Conservation (phyloP, 1,140 invertebrate species). For the Platorchestia sp. region DNA sequence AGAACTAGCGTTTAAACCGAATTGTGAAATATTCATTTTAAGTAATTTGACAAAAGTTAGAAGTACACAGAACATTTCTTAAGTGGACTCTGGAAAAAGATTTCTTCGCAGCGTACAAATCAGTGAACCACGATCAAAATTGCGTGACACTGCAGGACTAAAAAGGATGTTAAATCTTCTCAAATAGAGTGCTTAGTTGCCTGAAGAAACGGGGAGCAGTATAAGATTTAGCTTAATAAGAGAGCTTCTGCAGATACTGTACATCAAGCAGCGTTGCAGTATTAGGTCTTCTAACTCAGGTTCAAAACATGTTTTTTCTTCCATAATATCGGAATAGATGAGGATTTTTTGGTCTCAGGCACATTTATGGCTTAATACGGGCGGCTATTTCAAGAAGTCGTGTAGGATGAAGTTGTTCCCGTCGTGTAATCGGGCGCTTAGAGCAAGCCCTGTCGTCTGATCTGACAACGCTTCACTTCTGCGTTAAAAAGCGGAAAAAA, state of each 20-base stretch:
- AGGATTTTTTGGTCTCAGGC: neutral
- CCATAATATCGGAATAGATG: neutral
- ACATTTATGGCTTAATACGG: neutral
- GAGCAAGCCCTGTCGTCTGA: neutral
- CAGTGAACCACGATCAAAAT: neutral
- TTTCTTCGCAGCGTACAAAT: neutral
- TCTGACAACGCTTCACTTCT: neutral
- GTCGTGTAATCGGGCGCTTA: neutral
- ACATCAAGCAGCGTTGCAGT: neutral
- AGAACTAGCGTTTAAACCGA: no score
- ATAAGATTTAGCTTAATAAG: neutral
- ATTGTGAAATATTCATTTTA: no score
- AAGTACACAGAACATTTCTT: neutral
- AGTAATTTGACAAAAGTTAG: no score
- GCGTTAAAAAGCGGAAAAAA: neutral
- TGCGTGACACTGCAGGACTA: neutral
- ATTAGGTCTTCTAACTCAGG: neutral
- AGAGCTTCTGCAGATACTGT: neutral
- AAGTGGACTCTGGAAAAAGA: neutral
- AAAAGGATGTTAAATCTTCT: neutral
- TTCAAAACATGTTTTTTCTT: neutral
- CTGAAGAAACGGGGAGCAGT: neutral
- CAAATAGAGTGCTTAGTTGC: neutral
- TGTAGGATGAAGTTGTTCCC: neutral
- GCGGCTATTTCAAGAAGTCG: neutral